phyloP scores from a whole-genome alignment of 2,797 vertebrate genomes.

The Heteromormyrus szaboi region DNA sequence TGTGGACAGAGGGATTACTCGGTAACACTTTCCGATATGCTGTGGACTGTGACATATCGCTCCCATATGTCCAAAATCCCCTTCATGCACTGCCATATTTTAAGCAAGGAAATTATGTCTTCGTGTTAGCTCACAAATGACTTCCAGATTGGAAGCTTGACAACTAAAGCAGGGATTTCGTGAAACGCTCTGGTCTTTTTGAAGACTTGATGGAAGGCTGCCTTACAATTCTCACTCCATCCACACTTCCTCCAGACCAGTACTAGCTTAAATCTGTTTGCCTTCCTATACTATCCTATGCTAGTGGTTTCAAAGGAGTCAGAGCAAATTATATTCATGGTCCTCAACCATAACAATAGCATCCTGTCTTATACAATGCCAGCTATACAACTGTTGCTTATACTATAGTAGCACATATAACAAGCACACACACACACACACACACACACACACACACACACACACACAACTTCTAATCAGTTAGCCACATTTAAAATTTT shows the following conservation, averaged over 20 bases:
- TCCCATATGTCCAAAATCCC: neutral
- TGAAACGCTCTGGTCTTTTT: neutral
- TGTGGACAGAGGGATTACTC: neutral
- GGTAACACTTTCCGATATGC: neutral
- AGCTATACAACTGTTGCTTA: neutral
- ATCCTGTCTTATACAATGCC: neutral
- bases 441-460: too few species aligned
- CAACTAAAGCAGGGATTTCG: neutral
- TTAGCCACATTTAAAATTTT: neutral
- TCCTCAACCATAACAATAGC: neutral
- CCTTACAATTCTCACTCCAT: constrained; percentile 1
- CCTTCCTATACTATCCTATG: neutral
- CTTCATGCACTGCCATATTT: neutral
- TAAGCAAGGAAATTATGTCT: neutral
- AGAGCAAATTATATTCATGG: neutral
- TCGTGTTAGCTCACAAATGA: neutral
- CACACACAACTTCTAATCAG: neutral
- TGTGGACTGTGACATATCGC: constrained; percentile 12
- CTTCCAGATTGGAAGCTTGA: constrained; percentile 3
- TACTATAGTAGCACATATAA: neutral
- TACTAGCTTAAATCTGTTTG: neutral
- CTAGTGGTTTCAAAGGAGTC: neutral
- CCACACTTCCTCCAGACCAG: neutral
- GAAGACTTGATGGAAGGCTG: neutral
- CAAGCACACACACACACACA: neutral